A percentile compares a stretch with the other conserved stretches of the same genome.
These are phyloP conservation scores for Oncorhynchus tshawytscha DNA, from an alignment of 2,113 vertebrate genomes.

Conservation along the genomic window DNA sequence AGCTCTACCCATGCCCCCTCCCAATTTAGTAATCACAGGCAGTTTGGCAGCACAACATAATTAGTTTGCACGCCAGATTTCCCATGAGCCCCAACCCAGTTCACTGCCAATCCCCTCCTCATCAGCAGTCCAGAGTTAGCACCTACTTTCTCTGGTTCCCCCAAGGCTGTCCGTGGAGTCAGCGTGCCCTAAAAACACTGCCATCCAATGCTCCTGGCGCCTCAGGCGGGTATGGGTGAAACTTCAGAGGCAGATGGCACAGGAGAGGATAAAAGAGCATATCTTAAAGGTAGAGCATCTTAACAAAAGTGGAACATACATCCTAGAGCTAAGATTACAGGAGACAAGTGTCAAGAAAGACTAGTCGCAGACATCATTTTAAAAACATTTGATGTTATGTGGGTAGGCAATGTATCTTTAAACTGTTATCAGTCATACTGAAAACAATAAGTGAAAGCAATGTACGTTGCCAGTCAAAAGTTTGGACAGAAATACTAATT, in stretches of 20 bases:
- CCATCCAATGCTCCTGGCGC: slow-evolving; percentile 62
- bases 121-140: slow-evolving; percentile 73
- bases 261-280: slow-evolving; percentile 56
- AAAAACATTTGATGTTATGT: slow-evolving; percentile 36
- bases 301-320: slow-evolving; percentile 67
- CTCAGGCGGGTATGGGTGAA: slow-evolving; percentile 69
- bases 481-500: no score
- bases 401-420: slow-evolving; percentile 37
- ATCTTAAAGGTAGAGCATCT: slow-evolving; percentile 69
- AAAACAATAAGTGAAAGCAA: background rate
- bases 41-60: slow-evolving; percentile 70
- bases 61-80: slow-evolving; percentile 76
- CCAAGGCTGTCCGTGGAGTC: slow-evolving; percentile 67
- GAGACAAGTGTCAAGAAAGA: slow-evolving; percentile 53
- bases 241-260: slow-evolving; percentile 76
- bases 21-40: slow-evolving; percentile 68
- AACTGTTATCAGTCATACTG: no score
- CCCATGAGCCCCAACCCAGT: slow-evolving; percentile 72
- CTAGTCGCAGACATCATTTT: slow-evolving; percentile 53
- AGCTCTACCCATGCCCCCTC: slow-evolving; percentile 64
- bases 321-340: slow-evolving; percentile 67
- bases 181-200: slow-evolving; percentile 68
- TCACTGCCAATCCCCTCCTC: slow-evolving; percentile 67
- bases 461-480: no score
- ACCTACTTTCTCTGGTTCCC: slow-evolving; percentile 74